Conservation (phyloP, 2,113 vertebrate species). For the Albula goreensis region DNA sequence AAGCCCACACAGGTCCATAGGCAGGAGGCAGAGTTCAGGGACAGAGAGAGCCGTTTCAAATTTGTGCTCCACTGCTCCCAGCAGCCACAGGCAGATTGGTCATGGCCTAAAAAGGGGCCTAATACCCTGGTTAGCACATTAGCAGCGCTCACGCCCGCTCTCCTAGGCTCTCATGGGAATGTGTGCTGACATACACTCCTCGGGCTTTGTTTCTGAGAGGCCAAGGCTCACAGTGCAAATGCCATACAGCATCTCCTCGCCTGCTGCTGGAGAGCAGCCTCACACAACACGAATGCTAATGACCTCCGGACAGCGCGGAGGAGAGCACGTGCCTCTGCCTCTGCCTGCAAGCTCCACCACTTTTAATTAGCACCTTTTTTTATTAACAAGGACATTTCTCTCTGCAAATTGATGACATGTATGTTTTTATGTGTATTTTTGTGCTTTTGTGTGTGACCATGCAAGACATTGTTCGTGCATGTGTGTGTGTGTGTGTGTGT, state of each 20-base stretch:
- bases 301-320: background rate
- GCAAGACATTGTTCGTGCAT: no score
- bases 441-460: background rate
- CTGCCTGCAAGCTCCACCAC: background rate
- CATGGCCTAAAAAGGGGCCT: background rate
- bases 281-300: background rate
- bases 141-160: background rate
- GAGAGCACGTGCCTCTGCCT: background rate
- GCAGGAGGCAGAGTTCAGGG: background rate
- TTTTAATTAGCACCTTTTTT: background rate
- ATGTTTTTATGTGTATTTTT: background rate
- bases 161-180: background rate
- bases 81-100: background rate
- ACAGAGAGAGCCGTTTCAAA: background rate
- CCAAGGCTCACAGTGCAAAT: conserved; percentile 1
- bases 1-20: background rate
- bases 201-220: background rate
- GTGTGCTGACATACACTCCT: background rate
- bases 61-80: background rate
- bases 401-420: background rate
- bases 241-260: background rate
- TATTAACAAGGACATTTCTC: background rate
- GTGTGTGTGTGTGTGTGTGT: no score
- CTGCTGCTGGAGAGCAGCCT: background rate
- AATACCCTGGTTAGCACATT: background rate